These are phyloP conservation scores for Coryphaenoides rupestris DNA, from an alignment of 2,113 vertebrate genomes.

Conservation along the genomic window DNA sequence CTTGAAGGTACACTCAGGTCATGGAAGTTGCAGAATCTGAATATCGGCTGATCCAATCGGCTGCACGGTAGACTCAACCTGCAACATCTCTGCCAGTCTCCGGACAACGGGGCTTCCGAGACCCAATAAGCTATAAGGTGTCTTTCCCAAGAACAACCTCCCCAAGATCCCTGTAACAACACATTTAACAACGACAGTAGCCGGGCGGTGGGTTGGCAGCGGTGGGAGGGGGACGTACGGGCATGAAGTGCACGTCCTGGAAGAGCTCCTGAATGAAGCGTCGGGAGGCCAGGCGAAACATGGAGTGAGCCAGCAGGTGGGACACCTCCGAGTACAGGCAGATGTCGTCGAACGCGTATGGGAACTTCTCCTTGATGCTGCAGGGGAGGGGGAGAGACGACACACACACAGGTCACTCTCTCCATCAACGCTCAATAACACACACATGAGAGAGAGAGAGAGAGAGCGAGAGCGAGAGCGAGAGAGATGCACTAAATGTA, in stretches of 20 bases:
- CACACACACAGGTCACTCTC: not conserved
- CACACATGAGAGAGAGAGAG: not conserved
- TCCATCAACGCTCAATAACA: not conserved
- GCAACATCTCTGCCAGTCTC: too few species aligned
- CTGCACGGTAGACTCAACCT: too few species aligned
- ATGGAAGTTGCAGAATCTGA: too few species aligned
- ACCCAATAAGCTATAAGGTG: too few species aligned
- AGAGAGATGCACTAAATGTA: not conserved
- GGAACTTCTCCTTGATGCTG: slow-evolving; percentile 98
- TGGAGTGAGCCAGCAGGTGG: slow-evolving; percentile 89
- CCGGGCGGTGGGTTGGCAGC: not conserved
- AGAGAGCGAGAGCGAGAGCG: not conserved
- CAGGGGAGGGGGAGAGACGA: slow-evolving; percentile 15
- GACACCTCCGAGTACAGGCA: slow-evolving; percentile 98
- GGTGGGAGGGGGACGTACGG: slow-evolving; percentile 76
- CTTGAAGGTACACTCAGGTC: too few species aligned
- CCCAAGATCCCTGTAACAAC: too few species aligned
- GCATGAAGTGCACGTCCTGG: slow-evolving; percentile 96
- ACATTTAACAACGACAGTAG: not conserved
- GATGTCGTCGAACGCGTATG: slow-evolving; percentile 96
- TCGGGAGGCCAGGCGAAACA: slow-evolving; percentile 90
- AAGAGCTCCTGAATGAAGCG: slow-evolving; percentile 98
- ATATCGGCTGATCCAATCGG: too few species aligned
- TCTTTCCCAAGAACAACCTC: too few species aligned
- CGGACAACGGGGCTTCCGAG: too few species aligned